Evolutionary conservation across 2,113 vertebrate genomes (phyloP).

Genomic region (Gallinago media): DNA sequence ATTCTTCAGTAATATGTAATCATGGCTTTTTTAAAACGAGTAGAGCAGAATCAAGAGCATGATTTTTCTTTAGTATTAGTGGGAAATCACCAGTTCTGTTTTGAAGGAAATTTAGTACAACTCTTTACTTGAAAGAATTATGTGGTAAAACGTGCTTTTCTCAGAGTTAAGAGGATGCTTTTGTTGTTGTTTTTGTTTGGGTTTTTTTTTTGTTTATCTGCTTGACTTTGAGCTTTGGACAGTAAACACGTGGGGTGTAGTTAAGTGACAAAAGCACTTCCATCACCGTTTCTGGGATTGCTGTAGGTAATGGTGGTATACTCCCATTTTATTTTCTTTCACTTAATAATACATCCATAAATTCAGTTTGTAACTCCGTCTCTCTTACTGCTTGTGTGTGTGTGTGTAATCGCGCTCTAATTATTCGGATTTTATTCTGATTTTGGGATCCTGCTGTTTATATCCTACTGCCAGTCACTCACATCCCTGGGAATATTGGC

Average conservation of each 20-base stretch:
- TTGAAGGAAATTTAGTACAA: background rate
- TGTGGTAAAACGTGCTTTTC: background rate
- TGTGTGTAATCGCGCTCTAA: background rate
- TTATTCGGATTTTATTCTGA: background rate
- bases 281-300: background rate
- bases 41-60: background rate
- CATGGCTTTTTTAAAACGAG: background rate
- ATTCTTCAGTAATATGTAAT: background rate
- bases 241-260: rapidly evolving
- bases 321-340: background rate
- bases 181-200: background rate
- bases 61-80: background rate
- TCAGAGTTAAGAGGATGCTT: background rate
- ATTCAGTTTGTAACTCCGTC: background rate
- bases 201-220: background rate
- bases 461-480: background rate
- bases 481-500: rapidly evolving
- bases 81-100: background rate
- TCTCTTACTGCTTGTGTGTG: background rate
- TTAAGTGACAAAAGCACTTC: background rate
- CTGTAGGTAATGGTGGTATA: background rate
- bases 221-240: background rate
- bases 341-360: background rate
- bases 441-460: background rate
- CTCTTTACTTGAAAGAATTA: background rate